Conservation (phyloP, 2,797 vertebrate species). For the Karalla daura region DNA sequence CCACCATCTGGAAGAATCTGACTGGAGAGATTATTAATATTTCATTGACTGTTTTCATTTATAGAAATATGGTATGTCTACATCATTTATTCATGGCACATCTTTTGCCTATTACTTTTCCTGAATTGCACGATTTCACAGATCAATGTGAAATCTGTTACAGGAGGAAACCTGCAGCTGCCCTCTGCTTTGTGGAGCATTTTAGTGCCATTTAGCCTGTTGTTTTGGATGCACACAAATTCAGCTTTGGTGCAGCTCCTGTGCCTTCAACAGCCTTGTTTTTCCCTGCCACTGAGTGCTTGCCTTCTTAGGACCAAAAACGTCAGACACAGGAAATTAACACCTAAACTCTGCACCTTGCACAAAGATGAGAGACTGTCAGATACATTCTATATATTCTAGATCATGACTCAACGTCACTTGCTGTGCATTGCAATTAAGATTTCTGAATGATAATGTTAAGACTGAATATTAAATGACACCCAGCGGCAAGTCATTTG, state of each 20-base stretch:
- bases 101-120: background rate
- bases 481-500: background rate
- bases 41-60: background rate
- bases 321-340: background rate
- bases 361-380: background rate
- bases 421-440: background rate
- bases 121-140: background rate
- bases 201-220: background rate
- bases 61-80: background rate
- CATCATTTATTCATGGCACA: background rate
- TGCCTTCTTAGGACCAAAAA: background rate
- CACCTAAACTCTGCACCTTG: background rate
- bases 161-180: background rate
- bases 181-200: background rate
- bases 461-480: background rate
- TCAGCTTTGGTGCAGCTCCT: background rate
- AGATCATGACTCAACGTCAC: background rate
- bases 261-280: background rate
- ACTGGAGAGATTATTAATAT: background rate
- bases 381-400: background rate
- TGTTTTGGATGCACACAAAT: background rate
- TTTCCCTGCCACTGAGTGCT: background rate
- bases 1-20: background rate
- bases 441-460: background rate
- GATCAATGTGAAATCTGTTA: background rate